Conservation (phyloP, 2,888 invertebrate species). For the Syritta pipiens region DNA sequence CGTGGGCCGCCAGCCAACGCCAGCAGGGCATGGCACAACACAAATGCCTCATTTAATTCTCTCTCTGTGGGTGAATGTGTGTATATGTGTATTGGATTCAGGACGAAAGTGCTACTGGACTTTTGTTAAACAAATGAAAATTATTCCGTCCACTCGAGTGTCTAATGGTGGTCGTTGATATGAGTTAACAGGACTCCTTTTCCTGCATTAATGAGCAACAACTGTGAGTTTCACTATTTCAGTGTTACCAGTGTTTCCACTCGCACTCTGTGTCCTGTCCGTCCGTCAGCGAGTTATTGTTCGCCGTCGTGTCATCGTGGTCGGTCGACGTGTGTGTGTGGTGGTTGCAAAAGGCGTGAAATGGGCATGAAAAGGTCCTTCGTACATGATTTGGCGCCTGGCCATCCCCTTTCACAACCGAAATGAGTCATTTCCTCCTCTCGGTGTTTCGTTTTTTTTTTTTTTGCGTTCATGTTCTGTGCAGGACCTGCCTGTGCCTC, state of each 20-base stretch:
- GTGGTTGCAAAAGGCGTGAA: constrained; percentile 47
- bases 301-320: too few relatives aligned
- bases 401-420: constrained; percentile 33
- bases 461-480: constrained; percentile 34
- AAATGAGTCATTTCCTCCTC: constrained; percentile 58
- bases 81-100: too few relatives aligned
- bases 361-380: constrained; percentile 53
- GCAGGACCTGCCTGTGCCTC: background rate
- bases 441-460: constrained; percentile 21
- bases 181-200: constrained; percentile 64
- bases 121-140: constrained; percentile 60
- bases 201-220: constrained; percentile 69
- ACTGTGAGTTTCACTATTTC: too few relatives aligned
- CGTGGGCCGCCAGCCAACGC: background rate
- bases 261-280: background rate
- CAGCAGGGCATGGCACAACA: constrained; percentile 3
- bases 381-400: constrained; percentile 60
- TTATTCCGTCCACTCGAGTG: constrained; percentile 52
- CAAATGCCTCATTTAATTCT: constrained; percentile 41
- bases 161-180: constrained; percentile 63
- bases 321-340: too few relatives aligned
- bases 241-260: too few relatives aligned
- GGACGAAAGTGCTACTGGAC: background rate
- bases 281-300: background rate
- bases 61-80: too few relatives aligned